Conservation (phyloP, 2,113 vertebrate genomes). For the Brachypodius melanocephalos region DNA sequence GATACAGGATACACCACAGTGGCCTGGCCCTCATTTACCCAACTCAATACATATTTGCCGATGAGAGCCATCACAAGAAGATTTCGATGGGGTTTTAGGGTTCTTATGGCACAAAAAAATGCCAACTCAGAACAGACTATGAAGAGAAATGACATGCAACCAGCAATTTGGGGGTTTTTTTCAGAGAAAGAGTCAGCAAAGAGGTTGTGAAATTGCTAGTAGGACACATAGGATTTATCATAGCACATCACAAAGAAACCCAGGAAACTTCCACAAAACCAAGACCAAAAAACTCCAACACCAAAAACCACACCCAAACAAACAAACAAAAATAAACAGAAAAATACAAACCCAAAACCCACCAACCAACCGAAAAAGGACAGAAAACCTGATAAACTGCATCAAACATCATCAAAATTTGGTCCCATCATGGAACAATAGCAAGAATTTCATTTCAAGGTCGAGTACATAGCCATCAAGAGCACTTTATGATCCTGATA, state of each 20-base stretch:
- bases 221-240: not conserved
- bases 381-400: not conserved
- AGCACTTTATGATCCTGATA: not conserved
- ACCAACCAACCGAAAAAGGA: not conserved
- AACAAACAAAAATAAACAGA: not conserved
- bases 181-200: not conserved
- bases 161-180: not conserved
- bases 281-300: not conserved
- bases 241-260: not conserved
- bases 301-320: not conserved
- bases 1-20: not conserved
- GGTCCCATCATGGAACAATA: not conserved
- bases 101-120: not conserved
- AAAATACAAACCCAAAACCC: not conserved
- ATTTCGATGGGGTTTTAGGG: not conserved
- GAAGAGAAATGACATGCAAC: not conserved
- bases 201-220: accelerated
- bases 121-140: not conserved
- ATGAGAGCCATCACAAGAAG: accelerated
- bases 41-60: not conserved
- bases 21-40: not conserved
- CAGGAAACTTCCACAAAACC: not conserved
- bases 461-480: not conserved
- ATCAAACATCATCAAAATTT: not conserved
- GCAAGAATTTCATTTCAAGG: not conserved